These are phyloP conservation scores for Psittacus erithacus DNA, from an alignment of 2,113 vertebrate genomes.

Conservation along the genomic window DNA sequence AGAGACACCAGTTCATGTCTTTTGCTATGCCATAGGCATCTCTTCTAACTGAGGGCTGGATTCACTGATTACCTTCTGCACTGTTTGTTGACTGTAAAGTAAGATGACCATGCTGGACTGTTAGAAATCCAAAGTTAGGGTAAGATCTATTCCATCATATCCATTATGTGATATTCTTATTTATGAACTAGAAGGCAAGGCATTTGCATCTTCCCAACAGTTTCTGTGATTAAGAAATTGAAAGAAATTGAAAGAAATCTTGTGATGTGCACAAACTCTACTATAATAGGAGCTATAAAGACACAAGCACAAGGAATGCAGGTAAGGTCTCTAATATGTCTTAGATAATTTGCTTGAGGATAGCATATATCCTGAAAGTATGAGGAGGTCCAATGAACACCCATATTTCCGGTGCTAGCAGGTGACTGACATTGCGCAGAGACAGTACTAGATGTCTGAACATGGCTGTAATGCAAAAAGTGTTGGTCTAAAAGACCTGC, in stretches of 20 bases:
- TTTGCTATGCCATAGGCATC: not conserved
- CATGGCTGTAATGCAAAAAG: not conserved
- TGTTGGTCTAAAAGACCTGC: not conserved
- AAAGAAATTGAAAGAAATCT: not conserved
- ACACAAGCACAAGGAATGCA: not conserved
- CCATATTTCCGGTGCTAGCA: not conserved
- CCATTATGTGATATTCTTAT: not conserved
- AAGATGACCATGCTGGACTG: not conserved
- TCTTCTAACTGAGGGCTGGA: not conserved
- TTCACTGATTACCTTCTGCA: not conserved
- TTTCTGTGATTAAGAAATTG: not conserved
- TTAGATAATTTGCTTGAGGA: not conserved
- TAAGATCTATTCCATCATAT: not conserved
- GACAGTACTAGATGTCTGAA: not conserved
- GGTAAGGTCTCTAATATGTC: not conserved
- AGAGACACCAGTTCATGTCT: not conserved
- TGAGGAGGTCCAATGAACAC: not conserved
- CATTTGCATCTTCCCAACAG: not conserved
- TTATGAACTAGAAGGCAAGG: not conserved
- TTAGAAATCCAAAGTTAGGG: not conserved
- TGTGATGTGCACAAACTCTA: not conserved
- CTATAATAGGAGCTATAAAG: not conserved
- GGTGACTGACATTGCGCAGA: accelerated
- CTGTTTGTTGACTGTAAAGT: not conserved
- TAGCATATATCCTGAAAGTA: not conserved